Evolutionary conservation across 2,888 invertebrate species (phyloP).

Genomic region (Drosophila yooni): DNA sequence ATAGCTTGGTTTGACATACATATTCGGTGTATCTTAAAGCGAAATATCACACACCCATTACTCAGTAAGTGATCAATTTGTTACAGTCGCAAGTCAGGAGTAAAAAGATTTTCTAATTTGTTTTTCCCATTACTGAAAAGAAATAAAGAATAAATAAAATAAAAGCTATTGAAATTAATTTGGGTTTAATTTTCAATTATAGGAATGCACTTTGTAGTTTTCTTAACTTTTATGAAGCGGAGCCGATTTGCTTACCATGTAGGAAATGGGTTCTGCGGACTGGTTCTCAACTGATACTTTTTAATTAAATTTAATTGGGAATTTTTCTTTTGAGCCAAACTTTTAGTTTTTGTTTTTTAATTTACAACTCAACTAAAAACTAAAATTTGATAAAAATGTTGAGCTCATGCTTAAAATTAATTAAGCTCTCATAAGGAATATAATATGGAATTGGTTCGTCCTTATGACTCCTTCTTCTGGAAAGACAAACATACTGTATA

Average conservation of each 20-base stretch:
- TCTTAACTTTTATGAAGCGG: background rate
- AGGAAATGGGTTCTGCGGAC: no score
- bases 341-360: no score
- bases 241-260: no score
- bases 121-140: background rate
- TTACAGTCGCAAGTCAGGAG: background rate
- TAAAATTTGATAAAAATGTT: no score
- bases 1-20: constrained; percentile 30
- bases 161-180: background rate
- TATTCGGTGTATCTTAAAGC: background rate
- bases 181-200: background rate
- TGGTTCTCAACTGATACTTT: background rate
- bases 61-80: constrained; percentile 1
- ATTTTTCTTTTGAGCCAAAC: no score
- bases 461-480: background rate
- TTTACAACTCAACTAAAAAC: no score
- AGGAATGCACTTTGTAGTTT: background rate
- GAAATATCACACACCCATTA: background rate
- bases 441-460: background rate
- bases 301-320: background rate
- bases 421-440: background rate
- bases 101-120: background rate
- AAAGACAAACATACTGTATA: no score
- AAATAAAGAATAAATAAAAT: background rate
- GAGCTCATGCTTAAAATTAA: no score